Evolutionary conservation across 2,797 vertebrate species (phyloP).

Genomic region (Cirrhinus mrigala): DNA sequence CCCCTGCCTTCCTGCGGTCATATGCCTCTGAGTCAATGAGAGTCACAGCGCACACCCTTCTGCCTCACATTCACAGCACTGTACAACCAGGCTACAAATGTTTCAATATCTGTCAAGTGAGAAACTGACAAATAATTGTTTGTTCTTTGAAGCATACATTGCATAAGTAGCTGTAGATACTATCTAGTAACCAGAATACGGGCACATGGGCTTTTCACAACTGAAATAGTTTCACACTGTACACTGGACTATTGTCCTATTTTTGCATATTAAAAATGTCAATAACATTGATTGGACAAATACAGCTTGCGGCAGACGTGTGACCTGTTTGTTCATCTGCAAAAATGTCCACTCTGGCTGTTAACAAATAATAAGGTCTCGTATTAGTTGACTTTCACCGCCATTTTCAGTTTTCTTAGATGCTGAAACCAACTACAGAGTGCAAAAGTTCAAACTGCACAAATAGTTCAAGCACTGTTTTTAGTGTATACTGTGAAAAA

Average conservation of each 20-base stretch:
- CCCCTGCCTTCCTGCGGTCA: conserved; percentile 72
- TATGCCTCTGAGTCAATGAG: conserved; percentile 74
- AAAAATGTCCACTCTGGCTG: neutral
- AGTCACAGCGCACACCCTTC: conserved; percentile 47
- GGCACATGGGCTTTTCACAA: neutral
- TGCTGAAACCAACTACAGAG: neutral
- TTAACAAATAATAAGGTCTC: neutral
- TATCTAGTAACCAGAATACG: neutral
- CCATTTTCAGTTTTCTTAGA: neutral
- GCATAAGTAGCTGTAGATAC: neutral
- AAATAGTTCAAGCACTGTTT: neutral
- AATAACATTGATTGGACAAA: conserved; percentile 13
- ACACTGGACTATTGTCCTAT: neutral
- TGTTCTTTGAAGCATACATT: neutral
- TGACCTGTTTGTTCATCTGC: neutral
- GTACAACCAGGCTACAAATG: conserved; percentile 10
- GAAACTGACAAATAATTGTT: neutral
- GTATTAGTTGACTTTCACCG: neutral
- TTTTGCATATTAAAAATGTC: conserved; percentile 15
- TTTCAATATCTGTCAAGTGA: conserved; percentile 7
- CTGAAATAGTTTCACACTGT: neutral
- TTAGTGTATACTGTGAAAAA: neutral
- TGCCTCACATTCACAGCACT: neutral
- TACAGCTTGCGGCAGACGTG: neutral
- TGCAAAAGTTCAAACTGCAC: neutral